A percentile compares a stretch with the other conserved stretches of the same genome.
Evolutionary conservation across 2,113 vertebrate genomes (phyloP).

Genomic region (Trogon surrucura): DNA sequence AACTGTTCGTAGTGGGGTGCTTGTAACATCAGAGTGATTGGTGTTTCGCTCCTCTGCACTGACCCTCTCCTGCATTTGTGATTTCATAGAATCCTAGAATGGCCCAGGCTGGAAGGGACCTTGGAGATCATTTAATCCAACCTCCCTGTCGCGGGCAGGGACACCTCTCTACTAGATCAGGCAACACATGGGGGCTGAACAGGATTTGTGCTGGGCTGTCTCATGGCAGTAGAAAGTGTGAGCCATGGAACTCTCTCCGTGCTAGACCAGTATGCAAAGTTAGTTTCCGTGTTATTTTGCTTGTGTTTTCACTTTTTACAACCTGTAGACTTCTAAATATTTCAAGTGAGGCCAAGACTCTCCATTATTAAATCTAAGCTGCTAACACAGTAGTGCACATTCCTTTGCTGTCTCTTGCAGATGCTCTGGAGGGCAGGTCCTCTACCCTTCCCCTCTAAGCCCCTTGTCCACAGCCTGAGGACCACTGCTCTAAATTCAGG

Average conservation of each 20-base stretch:
- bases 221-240: background rate
- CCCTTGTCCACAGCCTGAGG: background rate
- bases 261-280: fast-evolving
- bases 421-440: background rate
- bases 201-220: fast-evolving
- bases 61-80: too few relatives aligned
- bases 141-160: too few relatives aligned
- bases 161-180: too few relatives aligned
- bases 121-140: too few relatives aligned
- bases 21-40: fast-evolving
- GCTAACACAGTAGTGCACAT: fast-evolving
- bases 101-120: too few relatives aligned
- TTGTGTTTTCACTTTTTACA: too few relatives aligned
- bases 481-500: background rate
- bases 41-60: background rate
- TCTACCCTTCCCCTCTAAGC: background rate
- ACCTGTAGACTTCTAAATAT: fast-evolving
- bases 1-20: background rate
- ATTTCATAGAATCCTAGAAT: too few relatives aligned
- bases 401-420: background rate
- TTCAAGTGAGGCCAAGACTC: background rate
- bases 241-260: too few relatives aligned
- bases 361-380: background rate
- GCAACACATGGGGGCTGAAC: too few relatives aligned
- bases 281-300: background rate